These are phyloP conservation scores for Proisotoma minuta DNA, from an alignment of 2,888 invertebrate genomes.

Conservation along the genomic window DNA sequence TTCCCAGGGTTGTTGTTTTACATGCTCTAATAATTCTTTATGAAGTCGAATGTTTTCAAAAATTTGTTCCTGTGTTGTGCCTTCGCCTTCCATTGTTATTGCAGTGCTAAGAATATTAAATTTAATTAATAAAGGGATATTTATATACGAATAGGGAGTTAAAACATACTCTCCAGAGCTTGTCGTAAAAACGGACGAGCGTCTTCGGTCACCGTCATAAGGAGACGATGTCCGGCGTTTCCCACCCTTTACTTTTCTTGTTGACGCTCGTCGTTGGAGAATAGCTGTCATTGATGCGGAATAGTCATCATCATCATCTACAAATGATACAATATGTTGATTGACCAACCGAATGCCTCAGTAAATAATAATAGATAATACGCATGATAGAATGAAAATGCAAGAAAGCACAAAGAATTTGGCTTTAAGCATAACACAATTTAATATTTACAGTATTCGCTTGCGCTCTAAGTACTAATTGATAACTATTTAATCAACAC, in stretches of 20 bases:
- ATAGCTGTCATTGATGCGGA: constrained; percentile 80
- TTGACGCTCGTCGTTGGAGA: constrained; percentile 67
- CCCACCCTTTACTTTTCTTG: constrained; percentile 64
- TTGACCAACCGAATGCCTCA: too few relatives aligned
- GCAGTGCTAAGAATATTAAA: constrained; percentile 59
- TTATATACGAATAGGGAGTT: background rate
- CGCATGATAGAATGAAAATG: background rate
- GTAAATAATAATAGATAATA: too few relatives aligned
- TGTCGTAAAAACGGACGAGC: constrained; percentile 74
- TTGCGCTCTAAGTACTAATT: too few relatives aligned
- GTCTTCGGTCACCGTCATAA: constrained; percentile 50
- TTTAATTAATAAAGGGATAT: background rate
- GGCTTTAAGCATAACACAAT: too few relatives aligned
- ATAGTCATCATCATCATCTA: constrained; percentile 68
- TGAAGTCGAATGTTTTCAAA: constrained; percentile 84
- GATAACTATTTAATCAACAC: too few relatives aligned
- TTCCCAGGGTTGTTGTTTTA: constrained; percentile 78
- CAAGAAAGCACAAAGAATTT: background rate
- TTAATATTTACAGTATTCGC: too few relatives aligned
- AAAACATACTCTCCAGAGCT: constrained; percentile 80
- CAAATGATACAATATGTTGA: too few relatives aligned
- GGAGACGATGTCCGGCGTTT: constrained; percentile 62
- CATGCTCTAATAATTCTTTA: constrained; percentile 82
- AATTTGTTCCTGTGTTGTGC: constrained; percentile 79
- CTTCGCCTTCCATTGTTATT: constrained; percentile 65